phyloP scores from a whole-genome alignment of 2,888 invertebrate genomes.

The Tetanocera ferruginea region DNA sequence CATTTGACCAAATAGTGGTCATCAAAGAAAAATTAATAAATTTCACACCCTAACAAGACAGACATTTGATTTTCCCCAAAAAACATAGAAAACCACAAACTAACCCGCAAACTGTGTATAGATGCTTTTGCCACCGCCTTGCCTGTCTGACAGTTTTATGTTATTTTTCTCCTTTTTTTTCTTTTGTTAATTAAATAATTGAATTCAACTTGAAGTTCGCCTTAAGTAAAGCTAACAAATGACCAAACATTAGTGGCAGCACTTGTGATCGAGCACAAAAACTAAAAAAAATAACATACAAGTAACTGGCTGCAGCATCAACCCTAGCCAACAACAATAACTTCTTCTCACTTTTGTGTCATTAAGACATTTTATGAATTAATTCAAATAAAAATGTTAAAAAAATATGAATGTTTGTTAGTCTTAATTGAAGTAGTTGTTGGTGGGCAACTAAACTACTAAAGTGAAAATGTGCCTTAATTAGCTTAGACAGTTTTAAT shows the following conservation, averaged over 20 bases:
- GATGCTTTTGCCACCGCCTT: no score
- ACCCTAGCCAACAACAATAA: background rate
- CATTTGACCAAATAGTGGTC: constrained; percentile 16
- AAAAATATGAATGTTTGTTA: background rate
- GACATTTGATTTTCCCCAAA: constrained; percentile 2
- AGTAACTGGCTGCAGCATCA: background rate
- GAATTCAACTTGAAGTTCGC: no score
- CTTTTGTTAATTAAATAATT: no score
- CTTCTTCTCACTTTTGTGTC: background rate
- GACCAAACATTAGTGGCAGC: no score
- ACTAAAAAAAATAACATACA: no score
- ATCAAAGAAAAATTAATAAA: constrained; percentile 20
- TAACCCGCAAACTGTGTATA: background rate
- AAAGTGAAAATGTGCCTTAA: constrained; percentile 11
- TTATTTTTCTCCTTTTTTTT: no score
- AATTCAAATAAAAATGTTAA: background rate
- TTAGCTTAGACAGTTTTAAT: constrained; percentile 6
- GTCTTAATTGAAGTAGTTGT: constrained; percentile 5
- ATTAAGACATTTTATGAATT: background rate
- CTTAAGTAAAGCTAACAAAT: no score
- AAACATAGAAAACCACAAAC: background rate
- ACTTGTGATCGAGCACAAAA: no score
- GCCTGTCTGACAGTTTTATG: no score
- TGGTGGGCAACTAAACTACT: background rate
- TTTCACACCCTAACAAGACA: constrained; percentile 33